Evolutionary conservation across 2,113 vertebrate genomes (phyloP).

Genomic region (Heliornis fulica): DNA sequence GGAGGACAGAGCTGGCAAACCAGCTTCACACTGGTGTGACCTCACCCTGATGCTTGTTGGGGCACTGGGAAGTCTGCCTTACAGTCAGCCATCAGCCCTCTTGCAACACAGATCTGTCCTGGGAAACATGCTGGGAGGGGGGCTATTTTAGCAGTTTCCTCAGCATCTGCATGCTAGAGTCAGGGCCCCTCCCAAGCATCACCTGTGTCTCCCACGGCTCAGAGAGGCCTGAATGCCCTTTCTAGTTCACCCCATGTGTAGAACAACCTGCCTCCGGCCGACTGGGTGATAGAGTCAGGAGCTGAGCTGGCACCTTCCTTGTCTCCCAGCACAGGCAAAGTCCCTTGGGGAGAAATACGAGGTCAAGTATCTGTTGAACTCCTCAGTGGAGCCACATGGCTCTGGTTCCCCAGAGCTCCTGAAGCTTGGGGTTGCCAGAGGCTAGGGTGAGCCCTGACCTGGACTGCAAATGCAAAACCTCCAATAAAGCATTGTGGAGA

Average conservation of each 20-base stretch:
- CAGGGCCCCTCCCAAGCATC: neutral
- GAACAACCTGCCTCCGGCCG: neutral
- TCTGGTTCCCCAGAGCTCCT: neutral
- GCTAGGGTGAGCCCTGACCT: neutral
- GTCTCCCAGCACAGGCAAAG: neutral
- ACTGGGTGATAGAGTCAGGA: no score
- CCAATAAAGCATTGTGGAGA: neutral
- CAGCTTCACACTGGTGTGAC: neutral
- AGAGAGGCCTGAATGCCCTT: neutral
- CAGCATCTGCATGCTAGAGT: neutral
- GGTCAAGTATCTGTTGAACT: neutral
- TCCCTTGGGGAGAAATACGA: neutral
- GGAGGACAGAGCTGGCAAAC: neutral
- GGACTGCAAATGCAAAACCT: neutral
- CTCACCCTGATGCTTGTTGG: neutral
- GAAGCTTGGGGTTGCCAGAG: neutral
- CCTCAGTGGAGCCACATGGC: accelerated
- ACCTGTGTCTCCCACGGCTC: neutral
- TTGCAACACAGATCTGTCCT: neutral
- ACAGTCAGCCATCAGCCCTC: neutral
- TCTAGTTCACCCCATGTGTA: neutral
- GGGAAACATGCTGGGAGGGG: neutral
- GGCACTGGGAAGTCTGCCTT: neutral
- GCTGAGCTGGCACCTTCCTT: neutral
- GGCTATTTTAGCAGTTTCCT: neutral